phyloP scores from a whole-genome alignment of 1,140 invertebrate genomes.

The Neodiprion virginianus region DNA sequence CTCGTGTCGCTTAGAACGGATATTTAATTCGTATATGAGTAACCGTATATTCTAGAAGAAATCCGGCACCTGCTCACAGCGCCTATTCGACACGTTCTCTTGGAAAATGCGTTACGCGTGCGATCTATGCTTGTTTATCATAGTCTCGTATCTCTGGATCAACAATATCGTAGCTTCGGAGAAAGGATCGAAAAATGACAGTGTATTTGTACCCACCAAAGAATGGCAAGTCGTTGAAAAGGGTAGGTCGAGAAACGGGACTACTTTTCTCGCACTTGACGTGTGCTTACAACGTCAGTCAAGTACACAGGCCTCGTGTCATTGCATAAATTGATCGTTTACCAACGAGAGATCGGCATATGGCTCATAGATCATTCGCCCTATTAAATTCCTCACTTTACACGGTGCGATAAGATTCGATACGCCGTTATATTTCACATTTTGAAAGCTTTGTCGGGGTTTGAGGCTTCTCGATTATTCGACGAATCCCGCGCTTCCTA shows the following conservation, averaged over 20 bases:
- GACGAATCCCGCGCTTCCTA: neutral
- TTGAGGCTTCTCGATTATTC: constrained; percentile 19
- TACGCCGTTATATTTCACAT: constrained; percentile 20
- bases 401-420: constrained; percentile 5
- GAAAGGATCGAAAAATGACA: constrained; percentile 43
- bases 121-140: constrained; percentile 26
- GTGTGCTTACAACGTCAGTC: constrained; percentile 10
- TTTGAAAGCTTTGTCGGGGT: constrained; percentile 33
- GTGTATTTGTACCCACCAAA: constrained; percentile 63
- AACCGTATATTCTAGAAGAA: neutral
- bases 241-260: constrained; percentile 55
- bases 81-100: constrained; percentile 14
- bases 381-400: constrained; percentile 9
- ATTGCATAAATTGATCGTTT: constrained; percentile 2
- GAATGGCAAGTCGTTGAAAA: constrained; percentile 69
- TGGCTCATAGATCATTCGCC: constrained; percentile 15
- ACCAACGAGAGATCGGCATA: constrained; percentile 13
- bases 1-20: neutral
- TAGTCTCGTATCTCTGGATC: constrained; percentile 20
- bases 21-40: neutral
- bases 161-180: constrained; percentile 18
- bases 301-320: neutral
- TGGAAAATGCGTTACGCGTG: constrained; percentile 24
- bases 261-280: constrained; percentile 33
- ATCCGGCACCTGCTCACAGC: neutral